Evolutionary conservation across 2,888 invertebrate species (phyloP).

Genomic region (Hirudinaria manillensis): DNA sequence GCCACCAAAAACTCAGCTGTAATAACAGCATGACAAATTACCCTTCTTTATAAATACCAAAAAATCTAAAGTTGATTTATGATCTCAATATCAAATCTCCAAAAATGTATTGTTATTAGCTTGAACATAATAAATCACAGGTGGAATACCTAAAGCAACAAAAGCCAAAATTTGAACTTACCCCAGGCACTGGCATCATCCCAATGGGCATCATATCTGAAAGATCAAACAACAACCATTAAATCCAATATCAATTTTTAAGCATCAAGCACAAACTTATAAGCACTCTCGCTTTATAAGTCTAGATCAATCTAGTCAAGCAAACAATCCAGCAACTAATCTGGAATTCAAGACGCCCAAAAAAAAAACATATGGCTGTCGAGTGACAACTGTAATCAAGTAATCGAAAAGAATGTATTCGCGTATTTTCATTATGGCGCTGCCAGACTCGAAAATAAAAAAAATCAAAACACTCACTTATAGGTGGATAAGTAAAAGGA

Average conservation of each 20-base stretch:
- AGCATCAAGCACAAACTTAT: constrained; percentile 45
- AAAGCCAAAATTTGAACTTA: constrained; percentile 42
- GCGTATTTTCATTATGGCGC: not conserved
- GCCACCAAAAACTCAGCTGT: too few relatives aligned
- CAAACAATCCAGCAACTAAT: too few relatives aligned
- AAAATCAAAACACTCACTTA: constrained; percentile 43
- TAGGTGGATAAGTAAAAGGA: constrained; percentile 49
- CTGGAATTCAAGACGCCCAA: too few relatives aligned
- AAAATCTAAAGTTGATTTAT: not conserved
- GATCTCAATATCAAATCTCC: constrained; percentile 9
- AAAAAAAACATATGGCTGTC: too few relatives aligned
- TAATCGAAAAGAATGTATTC: too few relatives aligned
- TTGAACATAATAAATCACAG: not conserved
- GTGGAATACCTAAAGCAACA: constrained; percentile 4
- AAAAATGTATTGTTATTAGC: not conserved
- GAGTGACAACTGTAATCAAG: too few relatives aligned
- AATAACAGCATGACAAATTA: too few relatives aligned
- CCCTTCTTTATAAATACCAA: too few relatives aligned
- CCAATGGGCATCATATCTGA: constrained; percentile 53
- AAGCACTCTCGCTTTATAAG: constrained; percentile 27
- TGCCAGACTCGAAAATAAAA: too few relatives aligned
- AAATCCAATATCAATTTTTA: not conserved
- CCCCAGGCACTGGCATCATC: constrained; percentile 50
- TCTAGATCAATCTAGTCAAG: too few relatives aligned
- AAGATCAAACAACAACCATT: constrained; percentile 26